Base-by-base conservation (phyloP, 1,140 invertebrate species). In the Sminthurides bifidus region DNA sequence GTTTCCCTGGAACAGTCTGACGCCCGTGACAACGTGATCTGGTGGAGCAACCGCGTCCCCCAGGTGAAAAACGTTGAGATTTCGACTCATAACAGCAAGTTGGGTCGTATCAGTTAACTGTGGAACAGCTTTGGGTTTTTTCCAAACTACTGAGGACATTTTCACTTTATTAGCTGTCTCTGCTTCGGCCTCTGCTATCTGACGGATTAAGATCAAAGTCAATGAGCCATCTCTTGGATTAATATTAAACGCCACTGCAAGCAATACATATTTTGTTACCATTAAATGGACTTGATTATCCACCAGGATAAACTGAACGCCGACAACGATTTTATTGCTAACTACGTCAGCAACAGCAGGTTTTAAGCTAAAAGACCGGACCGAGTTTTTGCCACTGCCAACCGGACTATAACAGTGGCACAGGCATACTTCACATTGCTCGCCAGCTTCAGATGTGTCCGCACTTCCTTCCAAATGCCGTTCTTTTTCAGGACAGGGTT, bases 371-470 rank as follows among this genome's bases (percentile, higher is more conserved):
- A 57, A 51, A 40, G 24, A 19, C 30, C 55, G 8, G 2, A 57
- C 43, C 3, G 46, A 40, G 14, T 26, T 17, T 19, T 35, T 41
- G 14, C 30, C 23, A 19, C 31, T 38, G 3, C 31, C 46, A 44
- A 57, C 31, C 2, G 55, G 55, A 15, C 33, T 30, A 19, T 35
- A 31, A 26, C 55, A 57, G 19, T 57, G 55, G 26, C 55, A 57
- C 19, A 45, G 24, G 29, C 55, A 57, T 41, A 57, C 48, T 51
- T 57, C 55, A 54, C 24, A 26, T 29, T 10, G 41, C 33, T 29
- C 27, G 21, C 3, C n/a, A n/a, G n/a, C n/a, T n/a, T n/a, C n/a
- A n/a, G n/a, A n/a, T n/a, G 23, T 54, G 14, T 33, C 41, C 6
- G 17, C 41, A n/a, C n/a, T n/a, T n/a, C n/a, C n/a, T n/a, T n/a